These are phyloP conservation scores for Eueremaeus valkanovi DNA, from an alignment of 2,888 invertebrate genomes.

Conservation along the genomic window DNA sequence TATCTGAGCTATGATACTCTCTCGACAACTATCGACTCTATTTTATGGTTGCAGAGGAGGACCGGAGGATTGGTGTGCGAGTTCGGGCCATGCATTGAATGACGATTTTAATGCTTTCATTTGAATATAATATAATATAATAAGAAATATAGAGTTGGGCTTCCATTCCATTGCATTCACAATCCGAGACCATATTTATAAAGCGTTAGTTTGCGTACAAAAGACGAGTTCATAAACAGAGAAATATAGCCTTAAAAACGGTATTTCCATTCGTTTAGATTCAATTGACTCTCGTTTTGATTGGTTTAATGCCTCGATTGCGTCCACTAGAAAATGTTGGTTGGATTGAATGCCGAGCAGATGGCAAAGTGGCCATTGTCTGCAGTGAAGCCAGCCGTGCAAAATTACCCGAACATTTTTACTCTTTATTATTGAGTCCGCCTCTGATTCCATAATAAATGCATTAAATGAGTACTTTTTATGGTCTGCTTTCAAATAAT, in stretches of 20 bases:
- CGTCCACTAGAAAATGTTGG: background rate
- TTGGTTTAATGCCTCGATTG: slow-evolving; percentile 16
- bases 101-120: slow-evolving; percentile 30
- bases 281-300: slow-evolving; percentile 8
- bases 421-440: background rate
- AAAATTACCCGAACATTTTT: slow-evolving; percentile 27
- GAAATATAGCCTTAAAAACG: slow-evolving; percentile 1
- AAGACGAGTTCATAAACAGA: background rate
- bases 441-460: slow-evolving; percentile 20
- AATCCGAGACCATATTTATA: slow-evolving; percentile 4
- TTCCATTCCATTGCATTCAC: background rate
- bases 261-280: background rate
- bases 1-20: no score
- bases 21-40: background rate
- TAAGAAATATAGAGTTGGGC: background rate
- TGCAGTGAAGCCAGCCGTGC: background rate
- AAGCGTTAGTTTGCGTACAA: background rate
- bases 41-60: background rate
- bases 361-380: background rate
- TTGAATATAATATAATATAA: slow-evolving; percentile 9
- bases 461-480: slow-evolving; percentile 4
- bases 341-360: slow-evolving; percentile 4
- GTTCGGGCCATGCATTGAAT: slow-evolving; percentile 20
- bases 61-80: background rate
- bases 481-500: slow-evolving; percentile 15